phyloP scores from a whole-genome alignment of 2,888 invertebrate species.

The Microdon myrmicae region DNA sequence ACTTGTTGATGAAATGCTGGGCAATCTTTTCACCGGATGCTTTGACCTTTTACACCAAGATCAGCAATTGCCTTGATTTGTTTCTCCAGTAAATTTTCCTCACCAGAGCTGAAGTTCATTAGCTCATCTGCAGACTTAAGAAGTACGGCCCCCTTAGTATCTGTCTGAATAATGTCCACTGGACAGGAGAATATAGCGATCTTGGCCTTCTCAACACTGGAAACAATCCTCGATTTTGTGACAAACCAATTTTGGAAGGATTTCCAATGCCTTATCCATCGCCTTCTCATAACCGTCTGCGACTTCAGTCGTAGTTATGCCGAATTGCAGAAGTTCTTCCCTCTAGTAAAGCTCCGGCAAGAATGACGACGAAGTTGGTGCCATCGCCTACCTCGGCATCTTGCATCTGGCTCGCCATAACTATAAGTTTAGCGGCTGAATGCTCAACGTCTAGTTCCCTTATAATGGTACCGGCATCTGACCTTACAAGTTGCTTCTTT shows the following conservation, averaged over 20 bases:
- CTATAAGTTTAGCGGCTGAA: slow-evolving; percentile 96
- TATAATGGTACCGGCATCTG: slow-evolving; percentile 98
- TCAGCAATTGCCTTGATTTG: slow-evolving; percentile 92
- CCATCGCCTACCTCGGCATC: slow-evolving; percentile 99
- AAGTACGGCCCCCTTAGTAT: slow-evolving; percentile 94
- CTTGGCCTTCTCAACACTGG: slow-evolving; percentile 82
- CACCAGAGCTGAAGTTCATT: slow-evolving; percentile 92
- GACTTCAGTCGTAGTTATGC: slow-evolving; percentile 96
- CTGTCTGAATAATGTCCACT: slow-evolving; percentile 94
- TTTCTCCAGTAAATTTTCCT: slow-evolving; percentile 89
- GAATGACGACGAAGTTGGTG: slow-evolving; percentile 96
- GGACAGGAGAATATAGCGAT: slow-evolving; percentile 95
- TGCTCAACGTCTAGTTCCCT: slow-evolving; percentile 96
- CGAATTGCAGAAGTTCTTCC: slow-evolving; percentile 88
- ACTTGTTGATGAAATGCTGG: slow-evolving; percentile 96
- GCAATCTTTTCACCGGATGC: slow-evolving; percentile 98
- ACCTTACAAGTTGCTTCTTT: slow-evolving; percentile 98
- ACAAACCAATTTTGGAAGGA: slow-evolving; percentile 84
- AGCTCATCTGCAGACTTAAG: slow-evolving; percentile 97
- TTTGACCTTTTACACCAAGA: slow-evolving; percentile 87
- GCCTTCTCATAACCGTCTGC: slow-evolving; percentile 95
- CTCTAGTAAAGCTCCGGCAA: slow-evolving; percentile 92
- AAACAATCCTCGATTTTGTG: slow-evolving; percentile 80
- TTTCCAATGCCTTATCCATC: slow-evolving; percentile 86
- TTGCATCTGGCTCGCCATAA: slow-evolving; percentile 97